Conservation (phyloP, 2,888 invertebrate species). For the Cetonia aurata region DNA sequence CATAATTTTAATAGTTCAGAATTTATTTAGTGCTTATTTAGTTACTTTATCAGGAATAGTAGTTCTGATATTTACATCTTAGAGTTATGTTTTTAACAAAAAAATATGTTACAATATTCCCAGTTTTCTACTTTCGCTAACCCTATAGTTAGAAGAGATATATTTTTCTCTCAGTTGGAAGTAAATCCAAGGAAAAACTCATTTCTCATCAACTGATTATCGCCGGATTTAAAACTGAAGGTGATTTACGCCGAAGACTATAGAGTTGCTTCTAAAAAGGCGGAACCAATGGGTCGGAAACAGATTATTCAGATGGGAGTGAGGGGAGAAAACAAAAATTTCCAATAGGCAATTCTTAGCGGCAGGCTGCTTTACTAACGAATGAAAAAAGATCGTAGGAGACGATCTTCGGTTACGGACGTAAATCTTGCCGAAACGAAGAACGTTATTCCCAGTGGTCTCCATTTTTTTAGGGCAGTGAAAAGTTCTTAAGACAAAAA, state of each 20-base stretch:
- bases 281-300: conserved; percentile 33
- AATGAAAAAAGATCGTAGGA: conserved; percentile 4
- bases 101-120: no score
- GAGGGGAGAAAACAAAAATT: conserved; percentile 31
- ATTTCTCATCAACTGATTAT: conserved; percentile 37
- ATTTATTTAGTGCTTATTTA: no score
- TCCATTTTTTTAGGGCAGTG: conserved; percentile 1
- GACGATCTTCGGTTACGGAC: conserved; percentile 10
- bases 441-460: conserved; percentile 1
- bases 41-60: no score
- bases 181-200: background rate
- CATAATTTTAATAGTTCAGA: no score
- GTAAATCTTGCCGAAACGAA: conserved; percentile 19
- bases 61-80: no score
- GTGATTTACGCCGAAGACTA: conserved; percentile 31
- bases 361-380: conserved; percentile 17
- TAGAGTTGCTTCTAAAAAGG: conserved; percentile 20
- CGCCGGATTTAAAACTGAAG: conserved; percentile 35
- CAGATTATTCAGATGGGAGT: conserved; percentile 34
- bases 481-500: background rate
- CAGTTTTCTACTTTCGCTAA: no score
- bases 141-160: no score
- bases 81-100: no score
- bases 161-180: no score
- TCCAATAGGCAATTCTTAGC: conserved; percentile 15